Evolutionary conservation across 2,888 invertebrate genomes (phyloP).

Genomic region (Penaeus monodon): DNA sequence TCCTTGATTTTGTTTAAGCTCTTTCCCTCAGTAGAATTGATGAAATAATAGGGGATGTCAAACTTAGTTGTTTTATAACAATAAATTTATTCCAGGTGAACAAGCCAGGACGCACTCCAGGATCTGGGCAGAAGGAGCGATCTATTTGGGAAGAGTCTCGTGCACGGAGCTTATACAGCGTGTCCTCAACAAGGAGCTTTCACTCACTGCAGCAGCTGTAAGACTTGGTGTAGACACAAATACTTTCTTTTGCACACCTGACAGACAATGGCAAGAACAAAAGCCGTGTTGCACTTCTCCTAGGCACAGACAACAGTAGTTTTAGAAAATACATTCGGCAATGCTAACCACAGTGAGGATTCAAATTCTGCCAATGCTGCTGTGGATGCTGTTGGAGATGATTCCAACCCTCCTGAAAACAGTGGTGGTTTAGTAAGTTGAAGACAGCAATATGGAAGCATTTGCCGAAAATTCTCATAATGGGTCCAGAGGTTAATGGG

Average conservation of each 20-base stretch:
- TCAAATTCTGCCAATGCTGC: slow-evolving; percentile 40
- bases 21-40: background rate
- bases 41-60: slow-evolving; percentile 1
- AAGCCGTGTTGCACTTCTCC: slow-evolving; percentile 56
- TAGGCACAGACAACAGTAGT: slow-evolving; percentile 44
- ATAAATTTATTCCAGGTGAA: slow-evolving; percentile 54
- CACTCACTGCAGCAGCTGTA: slow-evolving; percentile 64
- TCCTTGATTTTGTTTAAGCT: too few relatives aligned
- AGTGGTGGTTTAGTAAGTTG: slow-evolving; percentile 31
- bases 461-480: slow-evolving; percentile 22
- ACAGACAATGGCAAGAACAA: slow-evolving; percentile 65
- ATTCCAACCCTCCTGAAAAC: slow-evolving; percentile 38
- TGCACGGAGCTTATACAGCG: slow-evolving; percentile 62
- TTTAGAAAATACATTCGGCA: slow-evolving; percentile 13
- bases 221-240: slow-evolving; percentile 65
- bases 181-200: slow-evolving; percentile 63
- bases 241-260: slow-evolving; percentile 64
- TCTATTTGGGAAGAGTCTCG: slow-evolving; percentile 65
- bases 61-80: background rate
- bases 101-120: slow-evolving; percentile 57
- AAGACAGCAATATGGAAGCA: slow-evolving; percentile 50
- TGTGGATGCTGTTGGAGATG: slow-evolving; percentile 41
- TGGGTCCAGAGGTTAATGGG: slow-evolving; percentile 36
- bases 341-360: slow-evolving; percentile 44
- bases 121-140: slow-evolving; percentile 53